Evolutionary conservation across 2,888 invertebrate genomes (phyloP), one percentile per base, ranked within the genome.

Genomic region (Rhagium mordax): DNA sequence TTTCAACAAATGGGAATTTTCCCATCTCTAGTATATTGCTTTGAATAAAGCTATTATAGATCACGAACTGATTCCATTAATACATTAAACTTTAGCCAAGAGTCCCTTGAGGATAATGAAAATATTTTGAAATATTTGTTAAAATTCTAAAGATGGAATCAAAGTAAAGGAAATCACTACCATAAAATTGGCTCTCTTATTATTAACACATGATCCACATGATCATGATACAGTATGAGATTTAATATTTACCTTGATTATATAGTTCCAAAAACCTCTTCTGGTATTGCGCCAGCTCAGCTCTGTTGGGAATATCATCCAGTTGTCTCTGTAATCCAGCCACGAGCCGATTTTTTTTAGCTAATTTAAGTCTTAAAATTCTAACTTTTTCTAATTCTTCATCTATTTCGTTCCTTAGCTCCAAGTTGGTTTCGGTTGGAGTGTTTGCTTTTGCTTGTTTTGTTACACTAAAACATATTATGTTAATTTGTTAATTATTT

Each of bases 271-370:
- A 91, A 87, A 99, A 99, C 81, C 99, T 90, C 83, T 96, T 92
- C 86, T 99, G 98, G 87, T 99, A 99, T 85, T 99, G 99, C 66
- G 96, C 92, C 67, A 99, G 89, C 86, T 99, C 99, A 0, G 96
- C 95, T 73, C 97, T 91, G 33, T 96, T 95, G 0, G 99, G 99
- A 70, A 98, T 93, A 83, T 97, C 96, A 86, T 99, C 99, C 70
- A 98, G 89, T 83, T 96, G 95, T 24, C 96, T 90, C 71, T 96
- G 94, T 79, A 98, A 91, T 10, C 92, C 90, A 15, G 96, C 92
- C 70, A 98, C 93, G 77, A 93, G 92, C 49, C 96, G 90, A 87
- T 95, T 96, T 77, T 93, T 91, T 83, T 94, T 93, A 0, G 96
- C 97, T 80, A 96, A 86, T 79, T 94, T 92, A 62, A 94, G 86